Conservation (phyloP, 2,113 vertebrate species). For the Hippocampus zosterae region DNA sequence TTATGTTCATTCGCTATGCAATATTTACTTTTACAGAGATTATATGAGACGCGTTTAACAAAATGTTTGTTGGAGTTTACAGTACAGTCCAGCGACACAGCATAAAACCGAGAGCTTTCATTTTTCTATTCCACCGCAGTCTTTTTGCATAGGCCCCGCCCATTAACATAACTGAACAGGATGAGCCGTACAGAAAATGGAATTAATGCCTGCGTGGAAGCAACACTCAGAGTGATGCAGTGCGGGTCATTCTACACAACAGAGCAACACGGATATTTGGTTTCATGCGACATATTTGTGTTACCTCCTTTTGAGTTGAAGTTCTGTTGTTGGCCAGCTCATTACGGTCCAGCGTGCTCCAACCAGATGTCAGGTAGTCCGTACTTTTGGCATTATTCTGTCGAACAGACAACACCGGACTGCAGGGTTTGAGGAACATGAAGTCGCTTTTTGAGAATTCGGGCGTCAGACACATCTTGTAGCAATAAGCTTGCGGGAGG, state of each 20-base stretch:
- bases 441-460: constrained; percentile 85
- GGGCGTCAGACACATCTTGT: constrained; percentile 82
- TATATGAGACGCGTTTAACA: no score
- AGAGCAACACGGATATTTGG: not conserved
- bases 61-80: no score
- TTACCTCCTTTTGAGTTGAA: constrained; percentile 71
- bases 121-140: no score
- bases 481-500: constrained; percentile 77
- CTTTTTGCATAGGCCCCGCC: no score
- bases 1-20: no score
- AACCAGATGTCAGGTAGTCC: constrained; percentile 64
- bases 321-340: constrained; percentile 51
- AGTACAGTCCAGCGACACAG: no score
- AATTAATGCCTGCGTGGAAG: no score
- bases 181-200: not conserved
- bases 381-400: constrained; percentile 75
- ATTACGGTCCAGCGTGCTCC: constrained; percentile 59
- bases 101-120: no score
- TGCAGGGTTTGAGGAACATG: constrained; percentile 86
- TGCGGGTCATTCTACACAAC: no score
- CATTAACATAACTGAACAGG: no score
- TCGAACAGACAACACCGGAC: constrained; percentile 53
- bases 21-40: no score
- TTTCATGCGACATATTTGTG: not conserved
- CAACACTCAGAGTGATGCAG: not conserved